Evolutionary conservation across 2,113 vertebrate genomes (phyloP).

Genomic region (Ia io): DNA sequence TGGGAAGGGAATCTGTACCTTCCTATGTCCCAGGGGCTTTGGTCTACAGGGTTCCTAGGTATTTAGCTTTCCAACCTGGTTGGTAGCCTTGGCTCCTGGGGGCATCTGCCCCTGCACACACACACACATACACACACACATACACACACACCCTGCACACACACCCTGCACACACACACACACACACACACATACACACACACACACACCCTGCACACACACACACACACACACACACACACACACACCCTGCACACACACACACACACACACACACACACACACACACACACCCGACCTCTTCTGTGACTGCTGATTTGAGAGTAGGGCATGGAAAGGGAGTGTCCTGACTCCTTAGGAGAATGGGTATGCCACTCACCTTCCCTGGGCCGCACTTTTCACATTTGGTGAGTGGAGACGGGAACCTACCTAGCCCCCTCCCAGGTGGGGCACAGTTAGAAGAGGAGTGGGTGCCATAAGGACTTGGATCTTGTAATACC

Average conservation of each 20-base stretch:
- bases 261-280: too few relatives aligned
- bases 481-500: background rate
- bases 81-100: background rate
- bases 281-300: too few relatives aligned
- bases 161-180: too few relatives aligned
- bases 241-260: too few relatives aligned
- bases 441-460: fast-evolving
- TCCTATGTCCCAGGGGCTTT: background rate
- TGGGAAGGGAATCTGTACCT: background rate
- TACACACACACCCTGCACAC: too few relatives aligned
- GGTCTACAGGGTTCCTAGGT: background rate
- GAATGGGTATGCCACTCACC: fast-evolving
- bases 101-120: too few relatives aligned
- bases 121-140: too few relatives aligned
- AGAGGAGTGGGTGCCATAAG: fast-evolving
- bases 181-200: too few relatives aligned
- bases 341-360: background rate
- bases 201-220: too few relatives aligned
- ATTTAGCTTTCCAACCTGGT: fast-evolving
- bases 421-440: background rate
- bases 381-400: background rate
- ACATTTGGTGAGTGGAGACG: background rate
- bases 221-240: too few relatives aligned
- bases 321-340: background rate
- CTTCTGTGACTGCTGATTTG: background rate